Percentiles rank a stretch among this genome's conserved stretches.
phyloP scores from a whole-genome alignment of 53 echinoderm and acorn worm species.

The Paracentrotus lividus region DNA sequence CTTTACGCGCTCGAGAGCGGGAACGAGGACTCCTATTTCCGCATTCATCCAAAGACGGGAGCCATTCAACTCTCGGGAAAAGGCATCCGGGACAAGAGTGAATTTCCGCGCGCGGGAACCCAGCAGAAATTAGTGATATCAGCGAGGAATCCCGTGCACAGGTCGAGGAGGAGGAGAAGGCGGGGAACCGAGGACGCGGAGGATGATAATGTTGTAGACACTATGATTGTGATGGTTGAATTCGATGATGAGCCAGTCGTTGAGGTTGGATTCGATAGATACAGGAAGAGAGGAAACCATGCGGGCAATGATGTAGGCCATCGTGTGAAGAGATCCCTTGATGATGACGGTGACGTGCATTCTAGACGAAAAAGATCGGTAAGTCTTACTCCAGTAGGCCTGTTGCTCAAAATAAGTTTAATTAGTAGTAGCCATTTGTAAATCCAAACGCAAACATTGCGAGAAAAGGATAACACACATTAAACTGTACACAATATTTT shows the following conservation, averaged over 20 bases:
- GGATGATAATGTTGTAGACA: slow-evolving; percentile 7
- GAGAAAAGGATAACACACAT: no score
- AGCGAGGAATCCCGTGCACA: slow-evolving; percentile 83
- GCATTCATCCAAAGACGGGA: slow-evolving; percentile 87
- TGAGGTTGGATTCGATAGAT: slow-evolving; percentile 17
- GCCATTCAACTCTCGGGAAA: slow-evolving; percentile 75
- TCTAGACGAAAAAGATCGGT: slow-evolving; percentile 85
- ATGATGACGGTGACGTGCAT: slow-evolving; percentile 64
- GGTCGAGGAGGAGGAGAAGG: slow-evolving; percentile 50
- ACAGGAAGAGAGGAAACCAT: slow-evolving; percentile 5
- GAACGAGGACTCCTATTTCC: slow-evolving; percentile 82
- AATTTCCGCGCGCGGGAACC: slow-evolving; percentile 57
- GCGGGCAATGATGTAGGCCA: neutral
- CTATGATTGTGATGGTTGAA: slow-evolving; percentile 67
- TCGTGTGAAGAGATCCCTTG: neutral
- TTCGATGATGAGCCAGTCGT: slow-evolving; percentile 48
- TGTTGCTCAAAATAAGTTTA: neutral
- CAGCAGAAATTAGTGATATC: slow-evolving; percentile 74
- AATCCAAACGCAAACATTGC: no score
- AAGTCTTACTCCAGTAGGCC: slow-evolving; percentile 7
- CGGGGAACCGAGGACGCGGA: neutral
- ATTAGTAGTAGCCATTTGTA: no score
- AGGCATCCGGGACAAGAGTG: neutral
- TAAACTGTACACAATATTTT: no score
- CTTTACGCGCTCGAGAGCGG: slow-evolving; percentile 90